Base-by-base conservation (phyloP, 2,797 vertebrate species). In the Neosalanx taihuensis region DNA sequence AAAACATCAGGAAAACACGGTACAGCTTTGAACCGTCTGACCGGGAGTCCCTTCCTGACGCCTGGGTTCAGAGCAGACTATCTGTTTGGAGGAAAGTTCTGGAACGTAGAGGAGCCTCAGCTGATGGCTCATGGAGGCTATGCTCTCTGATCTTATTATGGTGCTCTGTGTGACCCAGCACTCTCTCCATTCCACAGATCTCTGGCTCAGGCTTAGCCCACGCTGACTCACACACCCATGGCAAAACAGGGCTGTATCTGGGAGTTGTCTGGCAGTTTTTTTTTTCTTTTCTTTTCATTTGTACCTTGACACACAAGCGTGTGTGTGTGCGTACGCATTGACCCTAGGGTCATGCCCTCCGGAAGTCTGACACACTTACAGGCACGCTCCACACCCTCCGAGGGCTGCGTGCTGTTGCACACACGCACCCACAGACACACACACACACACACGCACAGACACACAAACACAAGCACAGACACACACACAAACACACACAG, bases 91-190 rank as follows among this genome's bases (percentile, higher is more conserved):
- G 83, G 71, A 86, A 85, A 84, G 86, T 6, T 3, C 1, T 73
- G 75, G 76, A 86, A 85, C 79, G 81, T 13, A 64, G 69, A 80
- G 74, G 73, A n/a, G 20, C 74, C 81, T 91, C 87, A 89, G 86
- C 86, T 86, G 88, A 89, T 83, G 81, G 81, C 86, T 91, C 86
- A 87, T 77, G 84, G 78, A 76, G 81, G 81, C 78, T 46, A 68
- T 18, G 79, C 76, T 69, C 67, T 81, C 69, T 82, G 85, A 83
- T 84, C 83, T 82, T 78, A 84, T 85, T 84, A 80, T 80, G 83
- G 76, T 79, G 79, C 81, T 85, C 76, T 79, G 81, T 79, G 74
- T 74, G 69, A 29, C 69, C 73, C 69, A 29, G 76, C 72, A 46
- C 76, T 81, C 67, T 5, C 70, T 75, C 74, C 46, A 46, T 18